These are phyloP conservation scores for Leucoptera coffeella DNA, from an alignment of 2,888 invertebrate genomes.

Conservation along the genomic window DNA sequence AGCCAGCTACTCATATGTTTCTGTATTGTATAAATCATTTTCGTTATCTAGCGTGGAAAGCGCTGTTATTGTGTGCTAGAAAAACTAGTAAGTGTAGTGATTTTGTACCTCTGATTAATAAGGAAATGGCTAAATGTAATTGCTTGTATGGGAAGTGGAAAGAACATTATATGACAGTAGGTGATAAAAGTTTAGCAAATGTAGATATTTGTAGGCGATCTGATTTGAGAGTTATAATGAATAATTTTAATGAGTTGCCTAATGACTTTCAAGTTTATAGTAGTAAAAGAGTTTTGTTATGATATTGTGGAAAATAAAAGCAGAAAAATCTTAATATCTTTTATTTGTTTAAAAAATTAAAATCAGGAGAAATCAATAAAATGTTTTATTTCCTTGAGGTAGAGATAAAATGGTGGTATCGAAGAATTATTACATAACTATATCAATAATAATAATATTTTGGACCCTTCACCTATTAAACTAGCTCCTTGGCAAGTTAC, in stretches of 20 bases:
- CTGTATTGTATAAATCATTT: slow-evolving; percentile 41
- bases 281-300: no score
- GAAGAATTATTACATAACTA: no score
- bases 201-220: slow-evolving; percentile 24
- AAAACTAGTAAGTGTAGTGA: slow-evolving; percentile 25
- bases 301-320: no score
- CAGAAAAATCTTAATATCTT: no score
- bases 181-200: slow-evolving; percentile 19
- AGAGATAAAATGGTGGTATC: no score
- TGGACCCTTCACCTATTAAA: no score
- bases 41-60: slow-evolving; percentile 31
- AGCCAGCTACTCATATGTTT: slow-evolving; percentile 18
- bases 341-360: no score
- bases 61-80: slow-evolving; percentile 28
- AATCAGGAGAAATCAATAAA: no score
- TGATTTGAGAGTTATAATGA: slow-evolving; percentile 23
- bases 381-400: no score
- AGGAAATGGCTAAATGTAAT: slow-evolving; percentile 28
- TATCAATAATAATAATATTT: no score
- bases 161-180: slow-evolving; percentile 25
- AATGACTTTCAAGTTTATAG: slow-evolving; percentile 26
- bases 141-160: slow-evolving; percentile 39
- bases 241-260: slow-evolving; percentile 20
- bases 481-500: no score
- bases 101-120: slow-evolving; percentile 19